Evolutionary conservation across 2,888 invertebrate species (phyloP).

Genomic region (Acleris emargana): DNA sequence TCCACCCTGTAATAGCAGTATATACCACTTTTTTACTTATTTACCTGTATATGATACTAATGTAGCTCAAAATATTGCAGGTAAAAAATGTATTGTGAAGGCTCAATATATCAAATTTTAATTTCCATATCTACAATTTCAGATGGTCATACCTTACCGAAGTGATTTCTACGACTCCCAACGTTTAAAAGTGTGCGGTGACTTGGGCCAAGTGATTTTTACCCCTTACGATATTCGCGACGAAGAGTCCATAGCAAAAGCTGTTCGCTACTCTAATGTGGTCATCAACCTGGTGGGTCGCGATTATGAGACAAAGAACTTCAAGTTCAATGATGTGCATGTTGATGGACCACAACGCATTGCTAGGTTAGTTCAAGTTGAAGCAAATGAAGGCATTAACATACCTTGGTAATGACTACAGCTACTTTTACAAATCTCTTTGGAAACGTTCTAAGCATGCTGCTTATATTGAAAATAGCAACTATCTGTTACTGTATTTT

Average conservation of each 20-base stretch:
- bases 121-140: conserved; percentile 51
- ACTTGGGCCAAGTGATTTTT: conserved; percentile 97
- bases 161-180: conserved; percentile 92
- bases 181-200: conserved; percentile 93
- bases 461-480: too few relatives aligned
- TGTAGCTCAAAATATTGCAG: too few relatives aligned
- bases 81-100: background rate
- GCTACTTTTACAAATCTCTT: too few relatives aligned
- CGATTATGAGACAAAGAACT: conserved; percentile 96
- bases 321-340: conserved; percentile 93
- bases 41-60: too few relatives aligned
- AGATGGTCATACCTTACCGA: conserved; percentile 97
- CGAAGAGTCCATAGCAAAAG: conserved; percentile 92
- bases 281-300: conserved; percentile 97
- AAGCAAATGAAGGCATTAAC: too few relatives aligned
- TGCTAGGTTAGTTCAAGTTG: conserved; percentile 84
- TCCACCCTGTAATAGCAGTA: too few relatives aligned
- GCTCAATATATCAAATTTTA: conserved; percentile 10
- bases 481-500: too few relatives aligned
- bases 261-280: conserved; percentile 97
- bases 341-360: conserved; percentile 92
- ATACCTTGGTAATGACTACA: too few relatives aligned
- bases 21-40: too few relatives aligned
- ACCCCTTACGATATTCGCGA: conserved; percentile 93
- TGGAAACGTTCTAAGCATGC: too few relatives aligned